Evolutionary conservation across 2,113 vertebrate genomes (phyloP).

Genomic region (Cyphotilapia sp.): DNA sequence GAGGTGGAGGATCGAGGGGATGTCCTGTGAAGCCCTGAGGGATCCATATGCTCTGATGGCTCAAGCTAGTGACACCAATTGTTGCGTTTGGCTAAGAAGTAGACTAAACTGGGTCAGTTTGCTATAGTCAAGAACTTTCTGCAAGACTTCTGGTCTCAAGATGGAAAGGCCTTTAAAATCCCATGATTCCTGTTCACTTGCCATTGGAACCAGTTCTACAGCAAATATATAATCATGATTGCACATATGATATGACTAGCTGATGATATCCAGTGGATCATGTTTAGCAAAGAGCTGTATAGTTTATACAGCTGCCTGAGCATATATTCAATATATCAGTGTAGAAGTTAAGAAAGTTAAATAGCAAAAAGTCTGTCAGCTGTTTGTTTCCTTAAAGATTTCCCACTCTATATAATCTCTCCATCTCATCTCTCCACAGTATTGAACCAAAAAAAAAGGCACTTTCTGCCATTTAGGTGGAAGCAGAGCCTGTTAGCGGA

Average conservation of each 20-base stretch:
- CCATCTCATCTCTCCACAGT: background rate
- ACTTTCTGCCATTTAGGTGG: background rate
- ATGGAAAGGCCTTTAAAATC: background rate
- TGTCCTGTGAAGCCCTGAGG: constrained; percentile 11
- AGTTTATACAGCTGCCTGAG: background rate
- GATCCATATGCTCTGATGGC: constrained; percentile 52
- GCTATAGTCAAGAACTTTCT: background rate
- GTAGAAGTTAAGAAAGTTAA: background rate
- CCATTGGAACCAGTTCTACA: background rate
- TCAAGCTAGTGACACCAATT: constrained; percentile 24
- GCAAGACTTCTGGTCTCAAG: background rate
- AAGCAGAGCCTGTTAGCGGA: background rate
- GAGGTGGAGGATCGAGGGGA: background rate
- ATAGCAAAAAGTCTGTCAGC: background rate
- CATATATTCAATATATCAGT: background rate
- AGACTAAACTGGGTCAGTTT: background rate
- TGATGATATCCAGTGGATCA: background rate
- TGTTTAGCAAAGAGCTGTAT: background rate
- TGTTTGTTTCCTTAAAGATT: background rate
- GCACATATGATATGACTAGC: background rate
- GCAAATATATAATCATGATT: background rate
- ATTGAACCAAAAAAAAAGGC: background rate
- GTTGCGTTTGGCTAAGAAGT: background rate
- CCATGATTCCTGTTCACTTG: background rate
- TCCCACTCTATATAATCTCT: background rate